Base-by-base conservation (phyloP, 1,140 invertebrate genomes). In the Bombus picipes region DNA sequence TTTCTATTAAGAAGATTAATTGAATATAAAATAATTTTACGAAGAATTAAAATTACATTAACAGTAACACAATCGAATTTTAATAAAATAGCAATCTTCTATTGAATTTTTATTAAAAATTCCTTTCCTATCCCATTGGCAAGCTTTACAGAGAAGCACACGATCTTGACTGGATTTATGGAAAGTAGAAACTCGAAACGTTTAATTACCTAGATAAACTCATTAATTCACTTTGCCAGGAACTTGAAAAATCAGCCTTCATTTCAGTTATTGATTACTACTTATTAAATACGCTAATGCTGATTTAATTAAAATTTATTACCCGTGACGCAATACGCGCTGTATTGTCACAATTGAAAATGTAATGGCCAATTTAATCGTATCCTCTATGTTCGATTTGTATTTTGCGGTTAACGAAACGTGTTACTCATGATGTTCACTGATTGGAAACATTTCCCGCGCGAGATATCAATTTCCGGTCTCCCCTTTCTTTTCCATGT, bases 241-340 rank as follows among this genome's bases (percentile, higher is more conserved):
- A 28, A 39, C 8, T 39, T 71, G 47, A 37, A 47, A 70, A 39
- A 80, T 71, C 32, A 53, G 13, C 13, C 15, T 15, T 39, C 22
- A 28, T 71, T 6, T 53, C 34, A 3, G 18, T 32, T 71, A 28
- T 62, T 22, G 59, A 62, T 66, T 32, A 59, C 41, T 41, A 10
- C 6, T 71, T 81, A 57, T 66, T 66, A 43, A 41, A 43, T 5
- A 13, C 34, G n/a, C 22, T 39, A 18, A 72, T 37, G 28, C 22
- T 5, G 5, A n/a, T 32, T 73, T 59, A 72, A 81, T 81, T n/a
- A 59, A 81, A 53, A 39, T 59, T 81, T 41, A 73, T 73, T 59
- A 34, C 9, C 18, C 6, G 4, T 1, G 37, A 75, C 8, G 32
- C 28, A 22, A 68, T 39, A 39, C 28, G 8, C 32, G 25, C 39